phyloP scores from a whole-genome alignment of 1,140 invertebrate genomes.

The Zaprionus vittiger region DNA sequence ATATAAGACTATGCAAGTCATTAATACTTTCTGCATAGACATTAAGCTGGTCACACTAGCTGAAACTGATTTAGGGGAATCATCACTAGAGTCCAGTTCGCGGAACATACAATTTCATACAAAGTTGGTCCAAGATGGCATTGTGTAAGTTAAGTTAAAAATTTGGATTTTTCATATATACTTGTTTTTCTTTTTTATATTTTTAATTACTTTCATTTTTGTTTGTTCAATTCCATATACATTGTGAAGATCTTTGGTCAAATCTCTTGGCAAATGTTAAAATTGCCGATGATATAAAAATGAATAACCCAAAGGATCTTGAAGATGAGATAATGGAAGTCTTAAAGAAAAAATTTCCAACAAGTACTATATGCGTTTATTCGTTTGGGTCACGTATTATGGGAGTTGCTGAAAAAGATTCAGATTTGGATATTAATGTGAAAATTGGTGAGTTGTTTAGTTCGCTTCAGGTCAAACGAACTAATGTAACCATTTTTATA shows the following conservation, averaged over 20 bases:
- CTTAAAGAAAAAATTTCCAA: background rate
- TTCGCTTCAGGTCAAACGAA: background rate
- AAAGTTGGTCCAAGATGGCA: background rate
- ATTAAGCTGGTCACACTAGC: background rate
- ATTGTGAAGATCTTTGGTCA: background rate
- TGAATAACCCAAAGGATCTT: background rate
- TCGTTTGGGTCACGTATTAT: conserved; percentile 39
- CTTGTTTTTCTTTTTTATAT: background rate
- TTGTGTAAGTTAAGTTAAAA: background rate
- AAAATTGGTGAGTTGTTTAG: background rate
- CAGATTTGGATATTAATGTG: conserved; percentile 42
- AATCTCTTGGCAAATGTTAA: background rate
- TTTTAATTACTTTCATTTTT: background rate
- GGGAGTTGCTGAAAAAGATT: conserved; percentile 26
- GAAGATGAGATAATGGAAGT: background rate
- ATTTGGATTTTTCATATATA: background rate
- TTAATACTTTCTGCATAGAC: background rate
- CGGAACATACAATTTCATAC: background rate
- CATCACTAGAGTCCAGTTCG: background rate
- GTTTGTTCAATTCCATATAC: background rate
- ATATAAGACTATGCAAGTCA: background rate
- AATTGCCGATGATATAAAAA: background rate
- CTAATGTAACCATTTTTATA: background rate
- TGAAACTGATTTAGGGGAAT: background rate
- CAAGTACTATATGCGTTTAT: background rate